These are phyloP conservation scores for Cotesia glomerata DNA, from an alignment of 1,140 invertebrate genomes.

Conservation along the genomic window DNA sequence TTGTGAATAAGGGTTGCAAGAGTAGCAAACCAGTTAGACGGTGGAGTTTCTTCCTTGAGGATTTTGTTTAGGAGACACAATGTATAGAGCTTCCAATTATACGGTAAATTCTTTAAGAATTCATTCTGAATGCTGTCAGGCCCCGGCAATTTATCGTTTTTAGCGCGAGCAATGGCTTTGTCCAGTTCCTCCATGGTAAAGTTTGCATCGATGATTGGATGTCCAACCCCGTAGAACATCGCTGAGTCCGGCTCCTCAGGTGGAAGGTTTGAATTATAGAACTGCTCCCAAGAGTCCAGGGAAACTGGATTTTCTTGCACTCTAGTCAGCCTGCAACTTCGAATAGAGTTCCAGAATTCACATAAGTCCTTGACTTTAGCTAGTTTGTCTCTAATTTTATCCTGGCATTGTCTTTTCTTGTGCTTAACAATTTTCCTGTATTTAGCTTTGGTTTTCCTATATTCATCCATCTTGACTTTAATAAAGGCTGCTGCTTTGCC, in stretches of 20 bases:
- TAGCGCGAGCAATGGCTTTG: background rate
- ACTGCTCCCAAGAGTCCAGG: background rate
- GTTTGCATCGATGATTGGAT: slow-evolving; percentile 7
- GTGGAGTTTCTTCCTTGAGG: background rate
- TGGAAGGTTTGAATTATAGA: background rate
- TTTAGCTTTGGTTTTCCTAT: background rate
- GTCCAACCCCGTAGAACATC: background rate
- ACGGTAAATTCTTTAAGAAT: slow-evolving; percentile 19
- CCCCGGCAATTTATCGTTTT: slow-evolving; percentile 29
- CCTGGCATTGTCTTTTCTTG: background rate
- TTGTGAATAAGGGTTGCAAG: slow-evolving; percentile 30
- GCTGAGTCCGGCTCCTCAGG: background rate
- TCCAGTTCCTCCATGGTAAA: slow-evolving; percentile 7
- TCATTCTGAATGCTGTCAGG: slow-evolving; percentile 29
- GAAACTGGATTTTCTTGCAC: background rate
- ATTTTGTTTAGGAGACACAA: slow-evolving; percentile 24
- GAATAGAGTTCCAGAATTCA: background rate
- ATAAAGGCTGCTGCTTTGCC: background rate
- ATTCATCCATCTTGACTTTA: background rate
- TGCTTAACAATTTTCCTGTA: background rate
- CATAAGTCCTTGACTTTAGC: background rate
- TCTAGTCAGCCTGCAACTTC: background rate
- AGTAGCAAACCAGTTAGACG: slow-evolving; percentile 15
- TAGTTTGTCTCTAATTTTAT: background rate
- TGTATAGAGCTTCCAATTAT: slow-evolving; percentile 11